Base-by-base conservation (phyloP, 2,113 vertebrate species). In the Barnardius zonarius region DNA sequence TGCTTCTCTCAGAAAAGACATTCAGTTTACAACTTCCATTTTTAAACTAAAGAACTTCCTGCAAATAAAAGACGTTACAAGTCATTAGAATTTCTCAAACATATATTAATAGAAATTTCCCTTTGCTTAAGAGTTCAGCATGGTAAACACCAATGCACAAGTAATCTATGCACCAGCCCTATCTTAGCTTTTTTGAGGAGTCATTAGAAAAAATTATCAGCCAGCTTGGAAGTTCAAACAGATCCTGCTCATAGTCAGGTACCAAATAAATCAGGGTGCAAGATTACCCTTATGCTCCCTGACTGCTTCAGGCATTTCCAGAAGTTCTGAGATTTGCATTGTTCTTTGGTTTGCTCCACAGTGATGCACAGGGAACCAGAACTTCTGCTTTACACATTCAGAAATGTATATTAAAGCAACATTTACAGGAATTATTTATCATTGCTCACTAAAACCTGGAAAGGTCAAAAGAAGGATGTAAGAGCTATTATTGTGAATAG, bases 321-420 rank as follows among this genome's bases (percentile, higher is more conserved):
- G 67, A 92, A 90, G 19, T 51, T 83, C 44, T 1, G 4, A 89
- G 22, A 17, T 73, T 68, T 37, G 15, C 12, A 12, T 73, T 51
- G 57, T 69, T 31, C 76, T 93, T 79, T 63, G 33, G 31, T 81
- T 83, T 88, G 68, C 39, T 30, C 8, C 9, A 43, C 37, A 51
- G 59, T 83, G 64, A 86, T 27, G 61, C 68, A 94, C 6, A 1
- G 61, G 85, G 88, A 94, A 83, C 61, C 51, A 94, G 80, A 90
- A 95, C 91, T 97, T 95, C 96, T 97, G 91, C 94, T 96, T 95
- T 91, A 81, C 17, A 46, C 37, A 39, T 11, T 63, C 25, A 96
- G 86, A 96, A 95, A 90, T 57, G 25, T 73, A 9, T 57, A 85
- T 79, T 73, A 92, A 95, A 95, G 69, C 77, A 95, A 87, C n/a